Percentiles rank a stretch among this genome's conserved stretches.
Evolutionary conservation across 2,113 vertebrate genomes (phyloP).

Genomic region (Nothocercus julius): DNA sequence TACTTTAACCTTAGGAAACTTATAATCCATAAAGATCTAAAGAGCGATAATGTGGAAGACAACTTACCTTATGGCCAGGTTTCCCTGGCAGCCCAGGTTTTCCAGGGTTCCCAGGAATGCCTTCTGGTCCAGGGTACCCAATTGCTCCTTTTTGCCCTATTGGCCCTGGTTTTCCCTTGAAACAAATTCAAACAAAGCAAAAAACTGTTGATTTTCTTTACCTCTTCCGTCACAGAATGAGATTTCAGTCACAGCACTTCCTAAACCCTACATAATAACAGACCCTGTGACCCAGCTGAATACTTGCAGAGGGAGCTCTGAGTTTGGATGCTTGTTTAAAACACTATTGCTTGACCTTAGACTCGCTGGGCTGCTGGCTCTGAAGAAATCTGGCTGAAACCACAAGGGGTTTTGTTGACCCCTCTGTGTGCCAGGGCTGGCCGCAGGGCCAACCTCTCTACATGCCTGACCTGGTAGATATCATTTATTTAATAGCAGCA

Average conservation of each 20-base stretch:
- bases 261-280: not conserved
- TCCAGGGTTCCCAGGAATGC: constrained; percentile 83
- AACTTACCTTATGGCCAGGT: constrained; percentile 82
- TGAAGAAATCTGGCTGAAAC: not conserved
- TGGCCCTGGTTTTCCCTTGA: constrained; percentile 85
- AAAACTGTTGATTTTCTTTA: not conserved
- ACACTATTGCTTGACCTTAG: not conserved
- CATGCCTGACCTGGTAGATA: not conserved
- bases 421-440: not conserved
- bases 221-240: not conserved
- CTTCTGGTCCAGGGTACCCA: constrained; percentile 86
- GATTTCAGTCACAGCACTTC: not conserved
- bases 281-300: not conserved
- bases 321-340: not conserved
- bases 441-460: not conserved
- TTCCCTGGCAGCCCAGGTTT: constrained; percentile 83
- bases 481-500: not conserved
- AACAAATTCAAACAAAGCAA: constrained; percentile 37
- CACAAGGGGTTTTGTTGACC: no score
- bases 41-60: not conserved
- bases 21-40: not conserved
- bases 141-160: constrained; percentile 80
- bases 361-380: not conserved
- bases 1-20: not conserved
- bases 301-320: not conserved